Base-by-base conservation (phyloP, 2,113 vertebrate genomes). In the Syrmaticus mikado region DNA sequence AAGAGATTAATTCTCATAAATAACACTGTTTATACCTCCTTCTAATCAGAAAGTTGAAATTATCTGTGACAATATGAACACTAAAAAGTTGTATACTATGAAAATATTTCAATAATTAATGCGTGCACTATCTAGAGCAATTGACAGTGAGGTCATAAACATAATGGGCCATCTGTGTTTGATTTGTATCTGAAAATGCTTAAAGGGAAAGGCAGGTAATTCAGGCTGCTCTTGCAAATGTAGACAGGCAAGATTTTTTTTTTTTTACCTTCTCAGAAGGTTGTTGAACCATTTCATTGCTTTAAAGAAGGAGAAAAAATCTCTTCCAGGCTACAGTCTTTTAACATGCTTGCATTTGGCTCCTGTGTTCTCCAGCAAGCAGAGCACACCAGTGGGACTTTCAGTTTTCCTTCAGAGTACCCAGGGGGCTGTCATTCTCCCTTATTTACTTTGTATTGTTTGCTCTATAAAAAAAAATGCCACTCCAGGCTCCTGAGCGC, bases 91-190 rank as follows among this genome's bases (percentile, higher is more conserved):
- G 96, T 97, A 97, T 97, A 95, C 95, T 97, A 96, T 95, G 96
- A 97, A 97, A 98, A 97, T 96, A 97, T 97, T 97, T 98, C 95
- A 97, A 97, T 98, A 98, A 98, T 98, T 97, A 98, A 98, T 98
- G 96, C 93, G 94, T 90, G 96, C 94, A 91, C 96, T 97, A 97
- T 98, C 95, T 95, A 97, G 90, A 97, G 95, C 96, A 98, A 97
- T 97, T 97, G 98, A 97, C 97, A 98, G 96, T 95, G 94, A 96
- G 96, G 96, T 97, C 97, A 97, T 98, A 97, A 98, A 97, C 21
- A 74, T 97, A 97, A 97, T 97, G 96, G 96, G 86, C 95, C 97
- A 97, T 97, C 97, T 98, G 97, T 97, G 95, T 98, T 98, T 98
- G 97, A 97, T 98, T 97, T 97, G 96, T 97, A 91, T 96, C 91